Base-by-base conservation (phyloP, 2,113 vertebrate genomes). In the Amblyornis subalaris region DNA sequence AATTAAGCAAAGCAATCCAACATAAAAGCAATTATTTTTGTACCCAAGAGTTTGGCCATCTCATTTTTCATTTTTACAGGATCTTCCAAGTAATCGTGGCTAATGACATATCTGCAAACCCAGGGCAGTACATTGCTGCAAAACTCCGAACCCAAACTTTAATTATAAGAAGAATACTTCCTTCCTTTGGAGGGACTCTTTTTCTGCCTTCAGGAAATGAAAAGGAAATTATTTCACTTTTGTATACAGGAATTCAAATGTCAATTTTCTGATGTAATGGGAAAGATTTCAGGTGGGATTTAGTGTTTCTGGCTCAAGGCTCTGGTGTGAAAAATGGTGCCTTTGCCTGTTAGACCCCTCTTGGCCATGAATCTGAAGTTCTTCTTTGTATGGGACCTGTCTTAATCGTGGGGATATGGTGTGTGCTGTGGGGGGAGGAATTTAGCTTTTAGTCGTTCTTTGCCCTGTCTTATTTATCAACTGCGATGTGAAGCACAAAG, bases 211-310 rank as follows among this genome's bases (percentile, higher is more conserved):
- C 73, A 79, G 90, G 85, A 95, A 95, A 84, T 72, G 54, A 44
- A 88, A 82, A 72, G 74, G 88, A 96, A 93, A 85, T 91, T 2
- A 88, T 83, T 88, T 96, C 58, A 76, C 55, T 93, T 71, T 64
- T 51, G 20, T 60, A 6, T 80, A 71, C 14, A 47, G 79, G 75
- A 67, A 88, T 94, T 79, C 44, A 77, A 88, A 74, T 64, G 73
- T 38, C 42, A 89, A 1, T 35, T 91, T 74, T 57, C 75, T 87
- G 85, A 89, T 74, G 81, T 77, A 95, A 86, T 62, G 61, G 57
- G 65, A 88, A 85, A 57, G 48, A 45, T 67, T 88, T 93, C 75
- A 81, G 69, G 14, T 77, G 78, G 28, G 38, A 60, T 80, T 83
- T 2, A 16, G 18, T 29, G 21, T 71, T 93, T 88, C 60, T 95